Conservation (phyloP, 2,113 vertebrate species). For the Leptocoma aspasia region DNA sequence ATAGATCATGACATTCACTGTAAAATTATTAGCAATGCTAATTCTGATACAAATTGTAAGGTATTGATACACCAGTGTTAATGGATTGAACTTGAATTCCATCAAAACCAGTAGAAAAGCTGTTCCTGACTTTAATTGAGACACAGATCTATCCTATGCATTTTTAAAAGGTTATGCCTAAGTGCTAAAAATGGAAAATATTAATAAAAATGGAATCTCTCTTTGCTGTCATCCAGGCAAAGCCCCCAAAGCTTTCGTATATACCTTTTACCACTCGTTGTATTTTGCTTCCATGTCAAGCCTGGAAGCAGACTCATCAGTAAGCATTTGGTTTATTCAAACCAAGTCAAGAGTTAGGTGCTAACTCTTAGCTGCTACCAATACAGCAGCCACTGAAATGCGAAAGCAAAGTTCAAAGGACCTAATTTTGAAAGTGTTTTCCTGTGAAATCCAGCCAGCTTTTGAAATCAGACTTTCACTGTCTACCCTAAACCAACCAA, state of each 20-base stretch:
- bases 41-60: not conserved
- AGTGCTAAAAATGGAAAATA: not conserved
- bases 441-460: not conserved
- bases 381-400: not conserved
- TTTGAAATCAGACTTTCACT: not conserved
- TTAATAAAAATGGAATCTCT: not conserved
- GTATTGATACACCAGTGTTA: not conserved
- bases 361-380: not conserved
- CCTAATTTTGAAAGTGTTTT: not conserved
- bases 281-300: not conserved
- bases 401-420: not conserved
- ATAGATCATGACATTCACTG: not conserved
- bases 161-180: not conserved
- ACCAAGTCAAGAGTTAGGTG: not conserved
- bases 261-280: not conserved
- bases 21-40: constrained; percentile 10
- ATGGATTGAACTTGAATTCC: not conserved
- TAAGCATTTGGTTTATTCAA: not conserved
- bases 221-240: not conserved
- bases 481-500: not conserved
- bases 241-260: not conserved
- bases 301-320: not conserved
- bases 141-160: not conserved
- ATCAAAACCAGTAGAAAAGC: not conserved
- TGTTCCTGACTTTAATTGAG: not conserved